Percentiles rank a stretch among this genome's conserved stretches.
Evolutionary conservation across 2,888 invertebrate species (phyloP).

Genomic region (Cabera pusaria): DNA sequence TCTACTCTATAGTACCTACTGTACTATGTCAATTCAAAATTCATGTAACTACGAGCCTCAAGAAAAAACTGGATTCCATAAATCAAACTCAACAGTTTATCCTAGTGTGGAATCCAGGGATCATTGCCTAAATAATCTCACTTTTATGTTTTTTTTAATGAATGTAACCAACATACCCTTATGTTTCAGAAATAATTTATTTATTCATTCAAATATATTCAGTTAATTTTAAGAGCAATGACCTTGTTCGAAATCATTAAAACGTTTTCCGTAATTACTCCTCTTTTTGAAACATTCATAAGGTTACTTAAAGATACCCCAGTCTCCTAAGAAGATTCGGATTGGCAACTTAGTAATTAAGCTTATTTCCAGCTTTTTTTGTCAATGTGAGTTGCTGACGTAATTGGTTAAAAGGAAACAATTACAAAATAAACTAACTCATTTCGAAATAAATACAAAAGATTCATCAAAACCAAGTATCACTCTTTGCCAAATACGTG

Average conservation of each 20-base stretch:
- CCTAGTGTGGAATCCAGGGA: too few relatives aligned
- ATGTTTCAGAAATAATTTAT: slow-evolving; percentile 20
- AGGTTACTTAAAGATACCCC: slow-evolving; percentile 64
- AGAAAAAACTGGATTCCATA: too few relatives aligned
- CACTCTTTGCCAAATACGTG: slow-evolving; percentile 14
- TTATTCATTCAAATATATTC: slow-evolving; percentile 20
- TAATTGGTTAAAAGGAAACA: slow-evolving; percentile 39
- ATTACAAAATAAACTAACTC: neutral
- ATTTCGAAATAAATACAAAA: too few relatives aligned
- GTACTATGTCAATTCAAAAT: too few relatives aligned
- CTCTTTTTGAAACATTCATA: slow-evolving; percentile 67
- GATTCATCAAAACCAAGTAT: too few relatives aligned
- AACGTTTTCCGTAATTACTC: slow-evolving; percentile 71
- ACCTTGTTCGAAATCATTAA: slow-evolving; percentile 58
- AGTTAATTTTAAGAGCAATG: slow-evolving; percentile 37
- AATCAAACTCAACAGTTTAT: too few relatives aligned
- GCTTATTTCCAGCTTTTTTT: slow-evolving; percentile 75
- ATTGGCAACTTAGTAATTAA: slow-evolving; percentile 75
- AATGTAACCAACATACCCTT: too few relatives aligned
- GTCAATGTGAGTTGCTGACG: slow-evolving; percentile 56
- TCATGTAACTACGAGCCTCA: too few relatives aligned
- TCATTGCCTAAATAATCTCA: too few relatives aligned
- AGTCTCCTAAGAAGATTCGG: slow-evolving; percentile 59
- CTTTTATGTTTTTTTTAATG: too few relatives aligned
- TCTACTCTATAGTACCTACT: too few relatives aligned